Evolutionary conservation across 2,888 invertebrate genomes (phyloP), one percentile per base, ranked within the genome.

Genomic region (Leptinotarsa haldemani): DNA sequence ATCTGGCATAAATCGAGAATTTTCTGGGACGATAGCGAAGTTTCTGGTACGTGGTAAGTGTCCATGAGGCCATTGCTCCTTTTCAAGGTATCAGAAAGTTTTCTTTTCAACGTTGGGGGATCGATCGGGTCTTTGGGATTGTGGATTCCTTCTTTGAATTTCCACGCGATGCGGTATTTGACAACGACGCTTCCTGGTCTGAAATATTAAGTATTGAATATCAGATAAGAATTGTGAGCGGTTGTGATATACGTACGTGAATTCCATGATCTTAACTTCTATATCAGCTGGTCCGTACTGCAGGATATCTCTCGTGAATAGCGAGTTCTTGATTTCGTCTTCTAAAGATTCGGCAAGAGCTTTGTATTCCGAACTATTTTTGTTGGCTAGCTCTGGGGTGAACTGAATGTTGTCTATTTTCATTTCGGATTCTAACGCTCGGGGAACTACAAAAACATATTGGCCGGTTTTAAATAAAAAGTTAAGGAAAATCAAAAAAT

Each of bases 361-460:
- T 80, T 90, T 89, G 86, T 91, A 94, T 79, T 91, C 90, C 18
- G 89, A 85, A 70, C 93, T 93, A 53, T 91, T 91, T 20, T 89
- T 88, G 81, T 93, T 89, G 50, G 88, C 85, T 61, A 94, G 88
- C 25, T 89, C 91, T 2, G 90, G 87, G 13, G 89, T 88, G 86
- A 90, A 94, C 61, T 91, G 89, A 79, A 92, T 89, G 83, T 93
- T 92, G 80, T 93, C 92, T 50, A 95, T 89, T 73, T 87, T 90
- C 70, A 94, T 84, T 81, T 91, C 90, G 3, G 93, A 93, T 86
- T 94, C 93, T 61, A 94, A 83, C 3, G 92, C 92, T 83, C 91
- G 89, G 68, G 93, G 93, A 77, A 95, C 61, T 61, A 40, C 16
- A 61, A 58, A 12, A 61, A 61, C 4, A 56, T n/a, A 12, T 56